Evolutionary conservation across 2,888 invertebrate species (phyloP), one percentile per base, ranked within the genome.

Genomic region (Bugula neritina): DNA sequence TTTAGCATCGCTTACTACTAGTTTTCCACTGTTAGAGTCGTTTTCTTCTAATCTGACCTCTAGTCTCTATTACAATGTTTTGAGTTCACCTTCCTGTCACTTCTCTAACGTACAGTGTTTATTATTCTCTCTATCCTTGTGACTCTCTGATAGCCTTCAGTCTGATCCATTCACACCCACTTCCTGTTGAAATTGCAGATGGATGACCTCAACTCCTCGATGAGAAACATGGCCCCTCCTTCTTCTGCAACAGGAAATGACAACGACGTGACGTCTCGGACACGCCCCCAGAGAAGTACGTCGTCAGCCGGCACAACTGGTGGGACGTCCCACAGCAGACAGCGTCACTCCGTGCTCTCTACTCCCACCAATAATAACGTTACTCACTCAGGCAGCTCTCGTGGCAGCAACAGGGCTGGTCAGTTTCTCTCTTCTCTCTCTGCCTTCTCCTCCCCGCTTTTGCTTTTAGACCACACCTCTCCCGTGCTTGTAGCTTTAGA

Each of bases 231-330:
- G 63, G 63, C 31, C 5, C 27, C 63, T 27, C 63, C 63, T 13
- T 55, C 55, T n/a, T 63, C 63, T 13, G 63, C 31, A 27, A 63
- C 63, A 63, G 63, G 29, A 29, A 63, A 63, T 63, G 63, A 63
- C 10, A 43, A 43, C 10, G 63, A 63, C 27, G 17, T 27, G 25
- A 13, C 55, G 31, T 27, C 21, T 31, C 27, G 63, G 63, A 63
- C 25, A 17, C 63, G 31, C 17, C 63, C 63, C 5, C 63, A 63
- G 63, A 63, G 63, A 63, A 63, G 63, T 63, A 63, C 63, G 63
- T 63, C 63, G 2, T 63, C 63, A 5, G 63, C 63, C 2, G 63
- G 63, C 29, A 63, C 63, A 25, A 63, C 63, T 13, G 31, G 63
- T 63, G 63, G 27, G 27, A 63, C 63, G 27, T 27, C 63, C n/a